phyloP scores from a whole-genome alignment of 2,113 vertebrate species.

The Salvator merianae region DNA sequence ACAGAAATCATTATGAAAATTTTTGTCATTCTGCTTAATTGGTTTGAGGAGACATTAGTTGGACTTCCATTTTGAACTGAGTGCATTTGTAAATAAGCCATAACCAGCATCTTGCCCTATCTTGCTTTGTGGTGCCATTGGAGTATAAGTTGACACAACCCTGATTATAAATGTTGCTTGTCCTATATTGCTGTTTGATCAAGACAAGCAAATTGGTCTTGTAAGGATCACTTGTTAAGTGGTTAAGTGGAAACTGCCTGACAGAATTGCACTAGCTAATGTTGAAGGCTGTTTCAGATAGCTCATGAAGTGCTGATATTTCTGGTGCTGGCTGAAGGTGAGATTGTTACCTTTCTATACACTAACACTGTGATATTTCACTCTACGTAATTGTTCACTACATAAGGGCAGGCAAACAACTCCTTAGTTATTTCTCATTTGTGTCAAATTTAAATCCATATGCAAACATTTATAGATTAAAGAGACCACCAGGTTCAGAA shows the following conservation, averaged over 20 bases:
- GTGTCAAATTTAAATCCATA: not conserved
- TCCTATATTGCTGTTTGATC: conserved; percentile 32
- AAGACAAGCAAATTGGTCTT: conserved; percentile 51
- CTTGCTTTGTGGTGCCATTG: not conserved
- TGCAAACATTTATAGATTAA: not conserved
- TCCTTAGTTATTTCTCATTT: not conserved
- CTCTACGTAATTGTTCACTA: too few relatives aligned
- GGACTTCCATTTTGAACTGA: too few relatives aligned
- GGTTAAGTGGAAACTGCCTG: conserved; percentile 30
- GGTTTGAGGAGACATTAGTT: too few relatives aligned
- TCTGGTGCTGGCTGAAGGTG: not conserved
- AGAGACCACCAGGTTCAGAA: not conserved
- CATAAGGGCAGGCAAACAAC: not conserved
- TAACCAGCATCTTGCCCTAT: too few relatives aligned
- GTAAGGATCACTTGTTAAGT: too few relatives aligned
- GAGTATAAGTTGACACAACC: conserved; percentile 15
- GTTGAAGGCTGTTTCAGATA: fast-evolving
- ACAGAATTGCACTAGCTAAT: not conserved
- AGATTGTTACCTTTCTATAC: not conserved
- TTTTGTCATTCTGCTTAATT: too few relatives aligned
- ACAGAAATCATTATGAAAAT: too few relatives aligned
- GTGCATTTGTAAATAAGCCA: too few relatives aligned
- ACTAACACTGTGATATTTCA: too few relatives aligned
- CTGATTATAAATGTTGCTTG: conserved; percentile 22
- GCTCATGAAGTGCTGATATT: not conserved